phyloP scores from a whole-genome alignment of 2,888 invertebrate species.

The Matsumyia berberina region DNA sequence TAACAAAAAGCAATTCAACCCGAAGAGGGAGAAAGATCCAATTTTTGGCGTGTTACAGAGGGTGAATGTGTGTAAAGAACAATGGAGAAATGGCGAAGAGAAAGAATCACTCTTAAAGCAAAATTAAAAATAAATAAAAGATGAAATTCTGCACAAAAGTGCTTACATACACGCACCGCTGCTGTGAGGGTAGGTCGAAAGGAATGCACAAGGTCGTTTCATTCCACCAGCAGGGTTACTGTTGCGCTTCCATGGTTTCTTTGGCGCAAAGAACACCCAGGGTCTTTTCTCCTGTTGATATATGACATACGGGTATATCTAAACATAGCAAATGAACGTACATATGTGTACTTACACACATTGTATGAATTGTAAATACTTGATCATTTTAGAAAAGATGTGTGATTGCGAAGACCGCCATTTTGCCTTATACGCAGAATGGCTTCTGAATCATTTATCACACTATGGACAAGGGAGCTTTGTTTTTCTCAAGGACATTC shows the following conservation, averaged over 20 bases:
- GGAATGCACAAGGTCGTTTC: conserved; percentile 31
- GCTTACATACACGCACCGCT: background rate
- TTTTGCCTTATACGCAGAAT: background rate
- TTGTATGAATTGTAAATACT: conserved; percentile 9
- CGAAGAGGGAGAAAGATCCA: background rate
- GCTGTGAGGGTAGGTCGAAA: conserved; percentile 4
- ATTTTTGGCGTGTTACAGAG: conserved; percentile 8
- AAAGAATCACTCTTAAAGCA: conserved; percentile 13
- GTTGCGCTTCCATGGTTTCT: conserved; percentile 4
- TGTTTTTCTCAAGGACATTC: conserved; percentile 7
- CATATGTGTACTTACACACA: background rate
- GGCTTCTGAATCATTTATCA: conserved; percentile 13
- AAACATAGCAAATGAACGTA: background rate
- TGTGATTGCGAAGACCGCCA: conserved; percentile 4
- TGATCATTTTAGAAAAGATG: conserved; percentile 19
- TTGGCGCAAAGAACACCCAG: background rate
- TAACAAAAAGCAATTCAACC: conserved; percentile 7
- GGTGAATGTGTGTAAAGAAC: background rate
- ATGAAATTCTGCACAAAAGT: conserved; percentile 31
- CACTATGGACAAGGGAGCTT: background rate
- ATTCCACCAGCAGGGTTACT: no score
- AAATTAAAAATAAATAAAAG: conserved; percentile 52
- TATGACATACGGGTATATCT: no score
- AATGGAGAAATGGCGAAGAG: conserved; percentile 3
- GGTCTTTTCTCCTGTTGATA: background rate